Evolutionary conservation across 2,797 vertebrate species (phyloP).

Genomic region (Masticophis lateralis): DNA sequence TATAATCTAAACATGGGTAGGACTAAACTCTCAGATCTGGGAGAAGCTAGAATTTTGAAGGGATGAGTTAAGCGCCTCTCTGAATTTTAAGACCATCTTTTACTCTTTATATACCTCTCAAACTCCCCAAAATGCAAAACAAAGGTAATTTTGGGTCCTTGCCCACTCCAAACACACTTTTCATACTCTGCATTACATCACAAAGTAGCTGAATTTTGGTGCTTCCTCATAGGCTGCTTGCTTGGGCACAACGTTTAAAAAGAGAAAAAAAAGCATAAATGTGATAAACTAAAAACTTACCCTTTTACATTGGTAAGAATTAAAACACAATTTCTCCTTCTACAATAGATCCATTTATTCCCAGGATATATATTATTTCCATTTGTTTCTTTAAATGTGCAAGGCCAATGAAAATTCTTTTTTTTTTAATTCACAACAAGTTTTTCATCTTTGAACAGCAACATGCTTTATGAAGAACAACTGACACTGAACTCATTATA

Average conservation of each 20-base stretch:
- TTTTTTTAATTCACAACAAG: not conserved
- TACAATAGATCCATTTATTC: not conserved
- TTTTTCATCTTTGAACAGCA: constrained; percentile 25
- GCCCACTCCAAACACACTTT: not conserved
- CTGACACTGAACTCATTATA: not conserved
- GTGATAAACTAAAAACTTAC: constrained; percentile 5
- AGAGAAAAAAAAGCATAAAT: not conserved
- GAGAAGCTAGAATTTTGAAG: not conserved
- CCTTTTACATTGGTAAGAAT: not conserved
- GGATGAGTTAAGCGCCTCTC: not conserved
- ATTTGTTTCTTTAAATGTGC: constrained; percentile 33
- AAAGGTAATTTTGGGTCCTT: not conserved
- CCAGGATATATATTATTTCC: not conserved
- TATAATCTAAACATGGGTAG: not conserved
- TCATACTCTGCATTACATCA: no score
- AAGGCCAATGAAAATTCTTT: constrained; percentile 17
- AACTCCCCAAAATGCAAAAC: not conserved
- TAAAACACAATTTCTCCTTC: not conserved
- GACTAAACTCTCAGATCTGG: not conserved
- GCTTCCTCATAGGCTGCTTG: no score
- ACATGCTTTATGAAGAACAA: constrained; percentile 22
- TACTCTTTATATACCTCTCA: not conserved
- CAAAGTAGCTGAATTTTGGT: no score
- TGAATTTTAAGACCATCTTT: not conserved
- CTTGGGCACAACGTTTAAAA: not conserved